Percentiles rank a stretch among this genome's conserved stretches.
Evolutionary conservation across 2,888 invertebrate species (phyloP).

Genomic region (Metellina segmentata): DNA sequence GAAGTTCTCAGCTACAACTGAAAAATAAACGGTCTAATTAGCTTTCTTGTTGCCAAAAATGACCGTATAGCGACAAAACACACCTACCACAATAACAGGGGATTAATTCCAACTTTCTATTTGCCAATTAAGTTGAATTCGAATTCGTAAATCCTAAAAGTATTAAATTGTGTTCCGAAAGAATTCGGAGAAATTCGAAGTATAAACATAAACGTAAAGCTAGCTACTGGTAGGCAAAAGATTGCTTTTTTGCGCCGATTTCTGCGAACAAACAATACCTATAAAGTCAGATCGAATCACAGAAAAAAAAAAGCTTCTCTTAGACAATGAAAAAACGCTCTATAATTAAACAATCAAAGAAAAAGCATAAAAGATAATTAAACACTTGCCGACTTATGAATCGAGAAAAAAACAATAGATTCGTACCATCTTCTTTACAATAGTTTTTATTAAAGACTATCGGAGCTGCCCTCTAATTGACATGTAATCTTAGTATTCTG

Average conservation of each 20-base stretch:
- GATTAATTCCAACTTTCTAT: too few relatives aligned
- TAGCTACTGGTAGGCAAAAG: neutral
- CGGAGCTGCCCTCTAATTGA: conserved; percentile 37
- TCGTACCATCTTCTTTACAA: neutral
- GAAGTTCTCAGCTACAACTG: too few relatives aligned
- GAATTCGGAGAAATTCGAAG: too few relatives aligned
- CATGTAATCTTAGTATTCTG: conserved; percentile 61
- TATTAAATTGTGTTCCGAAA: too few relatives aligned
- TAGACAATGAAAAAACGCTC: neutral
- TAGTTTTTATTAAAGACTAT: conserved; percentile 44
- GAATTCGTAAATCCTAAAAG: too few relatives aligned
- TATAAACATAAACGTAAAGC: too few relatives aligned
- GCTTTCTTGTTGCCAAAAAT: too few relatives aligned
- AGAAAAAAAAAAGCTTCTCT: neutral
- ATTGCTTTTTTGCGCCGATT: neutral
- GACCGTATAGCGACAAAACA: too few relatives aligned
- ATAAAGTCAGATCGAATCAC: neutral
- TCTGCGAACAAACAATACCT: neutral
- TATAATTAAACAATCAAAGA: neutral
- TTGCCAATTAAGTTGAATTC: too few relatives aligned
- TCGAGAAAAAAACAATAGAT: conserved; percentile 21
- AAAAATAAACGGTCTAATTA: too few relatives aligned
- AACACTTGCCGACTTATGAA: conserved; percentile 3
- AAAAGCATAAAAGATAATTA: conserved; percentile 21
- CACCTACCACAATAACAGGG: too few relatives aligned